A percentile compares a stretch with the other conserved stretches of the same genome.
phyloP scores from a whole-genome alignment of 2,888 invertebrate species.

The Perithous albicinctus region DNA sequence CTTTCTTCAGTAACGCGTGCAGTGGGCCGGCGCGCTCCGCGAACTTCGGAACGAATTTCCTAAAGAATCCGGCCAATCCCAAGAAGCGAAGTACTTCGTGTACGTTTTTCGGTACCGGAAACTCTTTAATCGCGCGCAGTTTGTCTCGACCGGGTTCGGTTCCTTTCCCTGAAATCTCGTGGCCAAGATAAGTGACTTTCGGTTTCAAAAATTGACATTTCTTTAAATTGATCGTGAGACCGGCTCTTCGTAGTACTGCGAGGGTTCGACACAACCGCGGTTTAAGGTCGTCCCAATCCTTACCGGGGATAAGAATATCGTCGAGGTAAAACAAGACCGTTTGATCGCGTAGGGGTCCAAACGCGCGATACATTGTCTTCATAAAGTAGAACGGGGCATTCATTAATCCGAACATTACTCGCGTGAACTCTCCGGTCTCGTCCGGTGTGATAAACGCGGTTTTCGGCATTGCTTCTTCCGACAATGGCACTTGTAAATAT shows the following conservation, averaged over 20 bases:
- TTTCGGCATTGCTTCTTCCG: slow-evolving; percentile 5
- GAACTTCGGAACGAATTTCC: too few relatives aligned
- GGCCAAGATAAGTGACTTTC: slow-evolving; percentile 73
- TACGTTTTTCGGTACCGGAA: too few relatives aligned
- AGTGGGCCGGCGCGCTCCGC: too few relatives aligned
- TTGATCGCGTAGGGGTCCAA: slow-evolving; percentile 61
- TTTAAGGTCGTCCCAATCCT: slow-evolving; percentile 67
- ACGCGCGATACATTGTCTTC: slow-evolving; percentile 12
- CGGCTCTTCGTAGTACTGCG: slow-evolving; percentile 46
- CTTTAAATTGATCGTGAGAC: slow-evolving; percentile 73
- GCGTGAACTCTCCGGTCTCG: too few relatives aligned
- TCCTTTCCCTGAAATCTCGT: slow-evolving; percentile 30
- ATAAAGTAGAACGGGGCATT: slow-evolving; percentile 11
- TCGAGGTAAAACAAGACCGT: slow-evolving; percentile 73
- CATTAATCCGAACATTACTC: too few relatives aligned
- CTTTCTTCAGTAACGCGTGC: slow-evolving; percentile 32
- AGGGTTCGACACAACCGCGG: slow-evolving; percentile 64
- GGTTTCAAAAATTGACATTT: slow-evolving; percentile 74
- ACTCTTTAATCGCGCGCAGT: slow-evolving; percentile 64
- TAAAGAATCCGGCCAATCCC: too few relatives aligned
- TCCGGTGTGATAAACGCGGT: too few relatives aligned
- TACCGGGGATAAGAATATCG: slow-evolving; percentile 72
- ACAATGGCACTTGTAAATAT: not conserved
- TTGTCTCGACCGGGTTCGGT: slow-evolving; percentile 67
- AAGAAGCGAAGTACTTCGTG: slow-evolving; percentile 58